phyloP scores from a whole-genome alignment of 2,113 vertebrate genomes.

The Hyperoodon ampullatus region DNA sequence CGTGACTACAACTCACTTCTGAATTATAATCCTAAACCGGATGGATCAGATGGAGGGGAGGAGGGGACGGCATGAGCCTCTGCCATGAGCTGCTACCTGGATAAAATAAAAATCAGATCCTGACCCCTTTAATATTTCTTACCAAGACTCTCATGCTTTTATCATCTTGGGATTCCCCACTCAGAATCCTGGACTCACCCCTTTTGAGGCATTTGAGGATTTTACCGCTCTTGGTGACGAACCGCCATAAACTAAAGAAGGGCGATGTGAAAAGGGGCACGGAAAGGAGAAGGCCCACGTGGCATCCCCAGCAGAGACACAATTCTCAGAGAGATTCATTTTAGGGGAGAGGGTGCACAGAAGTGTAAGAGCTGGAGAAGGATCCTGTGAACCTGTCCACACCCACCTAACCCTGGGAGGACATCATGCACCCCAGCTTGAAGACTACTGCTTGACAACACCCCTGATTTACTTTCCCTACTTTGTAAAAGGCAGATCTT shows the following conservation, averaged over 20 bases:
- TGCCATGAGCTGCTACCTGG: neutral
- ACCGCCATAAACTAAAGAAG: rapidly evolving
- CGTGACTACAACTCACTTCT: neutral
- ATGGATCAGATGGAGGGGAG: no score
- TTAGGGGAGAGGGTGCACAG: no score
- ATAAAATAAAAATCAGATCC: neutral
- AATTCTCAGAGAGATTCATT: rapidly evolving
- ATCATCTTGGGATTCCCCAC: neutral
- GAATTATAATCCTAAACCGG: neutral
- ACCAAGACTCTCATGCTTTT: no score
- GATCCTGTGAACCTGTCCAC: rapidly evolving
- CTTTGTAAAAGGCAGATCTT: neutral
- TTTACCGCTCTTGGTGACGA: rapidly evolving
- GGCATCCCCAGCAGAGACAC: rapidly evolving
- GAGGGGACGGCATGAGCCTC: rapidly evolving
- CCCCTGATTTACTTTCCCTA: neutral
- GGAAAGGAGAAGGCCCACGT: neutral
- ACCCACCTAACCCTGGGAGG: rapidly evolving
- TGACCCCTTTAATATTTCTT: neutral
- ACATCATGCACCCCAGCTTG: rapidly evolving
- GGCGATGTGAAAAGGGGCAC: rapidly evolving
- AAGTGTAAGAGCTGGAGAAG: neutral
- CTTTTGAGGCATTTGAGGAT: neutral
- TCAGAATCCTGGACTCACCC: neutral
- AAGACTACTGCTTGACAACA: no score